Evolutionary conservation across 2,113 vertebrate genomes (phyloP), one percentile per base, ranked within the genome.

Genomic region (Malurus cyaneus): DNA sequence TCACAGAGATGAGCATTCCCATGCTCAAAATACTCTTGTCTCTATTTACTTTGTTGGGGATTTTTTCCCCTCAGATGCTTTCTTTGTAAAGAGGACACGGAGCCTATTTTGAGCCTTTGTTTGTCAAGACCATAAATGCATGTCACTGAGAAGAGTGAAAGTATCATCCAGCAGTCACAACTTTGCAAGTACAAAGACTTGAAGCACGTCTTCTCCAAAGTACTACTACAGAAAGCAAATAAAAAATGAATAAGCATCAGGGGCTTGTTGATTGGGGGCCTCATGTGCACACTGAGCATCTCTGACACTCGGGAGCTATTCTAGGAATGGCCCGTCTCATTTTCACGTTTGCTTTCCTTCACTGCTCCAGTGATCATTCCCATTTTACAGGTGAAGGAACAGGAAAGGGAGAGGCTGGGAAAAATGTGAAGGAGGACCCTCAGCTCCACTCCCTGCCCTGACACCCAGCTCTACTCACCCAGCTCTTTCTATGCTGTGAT

Each of bases 51-150:
- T 74, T 49, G 29, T 32, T 72, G 39, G 17, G 1, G 2, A 6
- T 53, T 76, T 44, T 42, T 50, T 13, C 32, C 18, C 34, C 59
- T 67, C 61, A 53, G 65, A 78, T 71, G n/a, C 49, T 89, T 72
- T 62, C 36, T 41, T 50, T 54, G 47, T 54, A 59, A 94, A 69
- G 59, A 91, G 57, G 70, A 65, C 50, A 34, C 31, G 8, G 42
- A 83, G 71, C 62, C 60, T 80, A 28, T 95, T 94, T 94, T 86
- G 89, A 87, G 64, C 56, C 54, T 77, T 70, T 61, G 24, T 77
- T 89, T 96, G 89, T 88, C 79, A 82, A 66, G 81, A 50, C 42
- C 18, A 50, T 65, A 76, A 82, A 65, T 49, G n/a, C 14, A 4
- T 31, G 64, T 85, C 81, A 44, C 39, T 3, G 6, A 28, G 67